These are phyloP conservation scores for Leucoraja erinaceus DNA, from an alignment of 2,113 vertebrate species.

Conservation along the genomic window DNA sequence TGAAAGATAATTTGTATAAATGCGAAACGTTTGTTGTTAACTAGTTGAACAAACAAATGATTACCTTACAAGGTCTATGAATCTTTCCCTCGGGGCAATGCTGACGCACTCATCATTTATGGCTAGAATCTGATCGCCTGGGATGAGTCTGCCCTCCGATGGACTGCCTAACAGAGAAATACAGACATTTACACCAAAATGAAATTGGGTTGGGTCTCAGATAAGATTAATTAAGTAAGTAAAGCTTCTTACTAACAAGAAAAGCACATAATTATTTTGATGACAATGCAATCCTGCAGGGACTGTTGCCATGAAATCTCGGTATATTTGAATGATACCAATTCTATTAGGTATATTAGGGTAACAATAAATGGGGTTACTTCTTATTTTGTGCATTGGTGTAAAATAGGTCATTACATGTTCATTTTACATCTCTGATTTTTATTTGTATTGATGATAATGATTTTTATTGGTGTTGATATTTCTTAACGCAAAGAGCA, in stretches of 20 bases:
- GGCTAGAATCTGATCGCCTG: constrained; percentile 92
- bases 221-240: constrained; percentile 19
- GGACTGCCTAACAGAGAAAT: constrained; percentile 74
- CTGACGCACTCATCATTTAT: constrained; percentile 91
- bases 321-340: background rate
- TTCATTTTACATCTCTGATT: constrained; percentile 3
- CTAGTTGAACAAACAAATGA: constrained; percentile 33
- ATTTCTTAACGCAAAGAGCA: background rate
- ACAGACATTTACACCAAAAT: constrained; percentile 26
- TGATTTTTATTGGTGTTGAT: background rate
- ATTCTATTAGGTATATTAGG: background rate
- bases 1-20: background rate
- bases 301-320: background rate
- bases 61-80: constrained; percentile 97
- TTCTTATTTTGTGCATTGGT: background rate
- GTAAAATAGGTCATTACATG: background rate
- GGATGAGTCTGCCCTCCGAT: constrained; percentile 87
- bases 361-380: background rate
- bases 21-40: background rate
- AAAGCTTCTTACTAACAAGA: background rate
- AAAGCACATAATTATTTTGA: background rate
- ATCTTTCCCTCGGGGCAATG: constrained; percentile 85
- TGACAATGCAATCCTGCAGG: background rate
- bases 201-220: constrained; percentile 21
- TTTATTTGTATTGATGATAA: background rate